Base-by-base conservation (phyloP, 2,797 vertebrate species). In the Phaenicophaeus curvirostris region DNA sequence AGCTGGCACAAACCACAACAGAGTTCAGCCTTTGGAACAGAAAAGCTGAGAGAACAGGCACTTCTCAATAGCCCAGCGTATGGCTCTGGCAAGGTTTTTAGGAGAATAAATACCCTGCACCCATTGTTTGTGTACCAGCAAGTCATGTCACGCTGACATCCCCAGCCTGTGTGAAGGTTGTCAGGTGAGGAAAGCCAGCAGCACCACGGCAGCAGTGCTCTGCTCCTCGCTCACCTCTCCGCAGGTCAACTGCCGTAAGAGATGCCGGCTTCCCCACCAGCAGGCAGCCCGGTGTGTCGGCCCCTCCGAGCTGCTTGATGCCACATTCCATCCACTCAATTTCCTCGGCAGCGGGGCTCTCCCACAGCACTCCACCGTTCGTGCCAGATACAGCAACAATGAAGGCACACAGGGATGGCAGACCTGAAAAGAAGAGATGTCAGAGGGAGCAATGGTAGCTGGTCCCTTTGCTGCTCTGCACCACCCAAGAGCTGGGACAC, bases 331-430 rank as follows among this genome's bases (percentile, higher is more conserved):
- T 96, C 94, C 98, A 98, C 79, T 97, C 97, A 23, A 98, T 81
- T 2, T 98, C 98, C 17, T 98, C 95, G 2, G 96, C 96, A 63
- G 98, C 96, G 0, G 98, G 97, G 55, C 53, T 93, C 90, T 98
- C 97, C 99, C 99, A 99, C 27, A 99, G 97, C 0, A 84, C 91
- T 14, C 93, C 89, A 66, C 99, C 99, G 0, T 98, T 97, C 2
- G 98, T 99, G 66, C 99, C 99, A 0, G 98, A 99, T 86, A 98
- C 97, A 0, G 98, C 98, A 8, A 97, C 39, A 31, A 99, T 0
- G 35, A 99, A 98, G 93, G 98, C 72, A 69, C 99, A 99, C 0
- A 99, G 98, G 6, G 98, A 96, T 3, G 96, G 85, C 30, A 99
- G 97, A 78, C 98, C 99, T 99, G 97, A 15, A 85, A 58, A 81